Conservation (phyloP, 2,888 invertebrate genomes). For the Heteropelma amictum region DNA sequence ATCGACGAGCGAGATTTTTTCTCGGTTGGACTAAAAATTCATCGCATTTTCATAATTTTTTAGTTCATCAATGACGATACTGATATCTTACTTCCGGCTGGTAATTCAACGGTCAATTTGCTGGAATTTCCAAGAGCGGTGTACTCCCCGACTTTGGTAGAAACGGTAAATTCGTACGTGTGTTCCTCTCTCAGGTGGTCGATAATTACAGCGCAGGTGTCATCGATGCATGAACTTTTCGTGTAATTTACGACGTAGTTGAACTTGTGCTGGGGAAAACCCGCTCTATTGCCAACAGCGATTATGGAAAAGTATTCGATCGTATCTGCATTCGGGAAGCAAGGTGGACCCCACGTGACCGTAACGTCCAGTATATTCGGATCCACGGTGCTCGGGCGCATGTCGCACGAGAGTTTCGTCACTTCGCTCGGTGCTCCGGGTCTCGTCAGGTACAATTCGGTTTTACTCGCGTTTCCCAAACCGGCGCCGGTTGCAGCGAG, state of each 20-base stretch:
- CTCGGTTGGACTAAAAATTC: too few species aligned
- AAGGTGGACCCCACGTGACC: conserved; percentile 69
- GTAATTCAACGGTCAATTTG: conserved; percentile 59
- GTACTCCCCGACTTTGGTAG: conserved; percentile 61
- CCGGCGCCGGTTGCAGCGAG: conserved; percentile 68
- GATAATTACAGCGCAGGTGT: conserved; percentile 59
- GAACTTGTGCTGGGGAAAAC: conserved; percentile 54
- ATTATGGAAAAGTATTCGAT: conserved; percentile 66
- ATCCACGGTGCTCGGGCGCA: conserved; percentile 55
- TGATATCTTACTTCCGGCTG: conserved; percentile 70
- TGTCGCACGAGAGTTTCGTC: conserved; percentile 59
- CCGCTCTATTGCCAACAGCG: conserved; percentile 62
- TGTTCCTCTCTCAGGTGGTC: conserved; percentile 67
- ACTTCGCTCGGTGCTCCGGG: conserved; percentile 65
- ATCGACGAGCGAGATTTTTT: too few species aligned
- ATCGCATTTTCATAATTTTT: too few species aligned
- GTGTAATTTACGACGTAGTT: conserved; percentile 37
- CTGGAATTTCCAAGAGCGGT: conserved; percentile 56
- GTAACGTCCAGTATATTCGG: conserved; percentile 64
- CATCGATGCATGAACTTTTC: conserved; percentile 50
- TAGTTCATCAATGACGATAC: not conserved
- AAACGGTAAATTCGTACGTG: conserved; percentile 66
- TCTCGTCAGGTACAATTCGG: conserved; percentile 56
- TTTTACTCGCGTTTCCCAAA: conserved; percentile 63
- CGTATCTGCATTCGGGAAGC: conserved; percentile 64